phyloP scores from a whole-genome alignment of 2,797 vertebrate genomes.

The Molossus molossus region DNA sequence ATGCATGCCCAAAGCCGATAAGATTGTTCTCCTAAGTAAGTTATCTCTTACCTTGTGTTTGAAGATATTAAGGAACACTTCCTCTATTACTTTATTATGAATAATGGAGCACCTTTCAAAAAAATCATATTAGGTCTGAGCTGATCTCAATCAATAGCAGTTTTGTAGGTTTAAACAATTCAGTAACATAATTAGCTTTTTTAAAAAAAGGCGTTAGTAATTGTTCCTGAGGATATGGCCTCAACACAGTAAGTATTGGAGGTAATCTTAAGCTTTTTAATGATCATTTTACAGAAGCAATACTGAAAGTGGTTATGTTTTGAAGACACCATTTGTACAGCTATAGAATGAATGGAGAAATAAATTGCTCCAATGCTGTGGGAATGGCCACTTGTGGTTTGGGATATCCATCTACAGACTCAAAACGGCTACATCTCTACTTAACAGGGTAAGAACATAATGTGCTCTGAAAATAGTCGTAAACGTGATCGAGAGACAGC shows the following conservation, averaged over 20 bases:
- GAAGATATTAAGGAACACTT: neutral
- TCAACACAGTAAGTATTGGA: neutral
- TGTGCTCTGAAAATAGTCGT: neutral
- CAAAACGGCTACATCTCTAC: neutral
- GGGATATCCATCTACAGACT: neutral
- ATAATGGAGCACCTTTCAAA: neutral
- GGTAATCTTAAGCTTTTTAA: neutral
- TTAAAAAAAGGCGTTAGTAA: neutral
- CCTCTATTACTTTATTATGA: neutral
- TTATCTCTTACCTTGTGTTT: neutral
- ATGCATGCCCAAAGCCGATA: neutral
- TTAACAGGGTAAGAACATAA: neutral
- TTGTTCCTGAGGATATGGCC: neutral
- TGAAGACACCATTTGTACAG: neutral
- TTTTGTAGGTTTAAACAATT: conserved; percentile 16
- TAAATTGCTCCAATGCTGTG: neutral
- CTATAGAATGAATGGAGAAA: neutral
- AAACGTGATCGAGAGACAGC: neutral
- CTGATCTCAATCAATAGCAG: conserved; percentile 5
- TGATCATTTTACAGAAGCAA: conserved; percentile 35
- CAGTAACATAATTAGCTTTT: neutral
- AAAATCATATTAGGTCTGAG: neutral
- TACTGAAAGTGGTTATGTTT: neutral
- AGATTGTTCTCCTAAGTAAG: neutral
- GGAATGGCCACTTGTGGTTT: conserved; percentile 7